Percentiles rank a stretch among this genome's conserved stretches.
Evolutionary conservation across 2,113 vertebrate species (phyloP).

Genomic region (Campylorhamphus procurvoides): DNA sequence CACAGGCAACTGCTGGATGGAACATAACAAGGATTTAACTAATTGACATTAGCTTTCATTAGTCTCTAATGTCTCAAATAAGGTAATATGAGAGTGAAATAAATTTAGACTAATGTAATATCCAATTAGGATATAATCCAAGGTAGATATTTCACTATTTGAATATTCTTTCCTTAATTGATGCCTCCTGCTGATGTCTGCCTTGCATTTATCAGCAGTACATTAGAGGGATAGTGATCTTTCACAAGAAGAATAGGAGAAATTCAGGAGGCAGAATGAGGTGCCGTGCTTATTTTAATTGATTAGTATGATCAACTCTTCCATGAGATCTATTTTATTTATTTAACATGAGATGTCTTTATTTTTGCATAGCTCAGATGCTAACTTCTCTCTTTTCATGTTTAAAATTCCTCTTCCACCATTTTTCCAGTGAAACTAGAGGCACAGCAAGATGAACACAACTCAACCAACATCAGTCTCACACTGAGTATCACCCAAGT

Average conservation of each 20-base stretch:
- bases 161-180: constrained; percentile 12
- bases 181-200: neutral
- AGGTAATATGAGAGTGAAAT: constrained; percentile 27
- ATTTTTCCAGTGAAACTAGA: neutral
- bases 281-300: neutral
- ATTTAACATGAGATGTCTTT: neutral
- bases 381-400: neutral
- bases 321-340: neutral
- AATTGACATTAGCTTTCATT: constrained; percentile 51
- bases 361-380: neutral
- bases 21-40: constrained; percentile 43
- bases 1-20: neutral
- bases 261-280: neutral
- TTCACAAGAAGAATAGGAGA: neutral
- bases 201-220: neutral
- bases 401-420: neutral
- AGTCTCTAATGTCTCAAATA: constrained; percentile 33
- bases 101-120: constrained; percentile 35
- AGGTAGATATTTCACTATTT: constrained; percentile 20
- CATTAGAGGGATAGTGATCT: neutral
- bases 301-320: neutral
- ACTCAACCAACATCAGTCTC: neutral
- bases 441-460: neutral
- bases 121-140: constrained; percentile 24
- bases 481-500: neutral